Conservation (phyloP, 1,140 invertebrate genomes). For the Triops longicaudatus region DNA sequence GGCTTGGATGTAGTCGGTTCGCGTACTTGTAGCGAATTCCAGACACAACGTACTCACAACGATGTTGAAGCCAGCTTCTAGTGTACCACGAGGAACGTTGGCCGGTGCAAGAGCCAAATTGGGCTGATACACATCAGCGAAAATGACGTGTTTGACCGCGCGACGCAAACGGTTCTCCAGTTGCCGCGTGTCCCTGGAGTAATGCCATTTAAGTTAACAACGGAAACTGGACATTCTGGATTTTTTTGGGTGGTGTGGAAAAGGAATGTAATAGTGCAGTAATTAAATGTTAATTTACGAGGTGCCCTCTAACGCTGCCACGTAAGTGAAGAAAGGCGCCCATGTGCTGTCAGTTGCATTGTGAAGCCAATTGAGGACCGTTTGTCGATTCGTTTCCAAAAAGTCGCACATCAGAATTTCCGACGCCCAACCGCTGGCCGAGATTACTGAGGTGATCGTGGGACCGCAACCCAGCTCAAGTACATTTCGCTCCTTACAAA, state of each 20-base stretch:
- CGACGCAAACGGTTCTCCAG: constrained; percentile 19
- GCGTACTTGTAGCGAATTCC: constrained; percentile 17
- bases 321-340: constrained; percentile 25
- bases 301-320: constrained; percentile 23
- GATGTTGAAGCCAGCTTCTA: not conserved
- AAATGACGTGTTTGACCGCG: constrained; percentile 14
- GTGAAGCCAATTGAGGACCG: constrained; percentile 1
- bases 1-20: not conserved
- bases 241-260: not conserved
- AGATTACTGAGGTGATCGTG: constrained; percentile 28
- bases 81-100: not conserved
- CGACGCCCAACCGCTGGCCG: constrained; percentile 26
- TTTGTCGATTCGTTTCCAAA: constrained; percentile 25
- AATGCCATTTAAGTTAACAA: not conserved
- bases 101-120: not conserved
- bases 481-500: constrained; percentile 8
- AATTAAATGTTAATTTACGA: not conserved
- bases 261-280: not conserved
- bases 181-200: not conserved
- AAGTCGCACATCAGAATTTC: constrained; percentile 28
- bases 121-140: constrained; percentile 16
- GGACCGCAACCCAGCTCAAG: constrained; percentile 28
- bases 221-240: not conserved
- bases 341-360: not conserved
- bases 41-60: constrained; percentile 21